Evolutionary conservation across 2,113 vertebrate species (phyloP), one percentile per base, ranked within the genome.

Genomic region (Callaeas wilsoni): DNA sequence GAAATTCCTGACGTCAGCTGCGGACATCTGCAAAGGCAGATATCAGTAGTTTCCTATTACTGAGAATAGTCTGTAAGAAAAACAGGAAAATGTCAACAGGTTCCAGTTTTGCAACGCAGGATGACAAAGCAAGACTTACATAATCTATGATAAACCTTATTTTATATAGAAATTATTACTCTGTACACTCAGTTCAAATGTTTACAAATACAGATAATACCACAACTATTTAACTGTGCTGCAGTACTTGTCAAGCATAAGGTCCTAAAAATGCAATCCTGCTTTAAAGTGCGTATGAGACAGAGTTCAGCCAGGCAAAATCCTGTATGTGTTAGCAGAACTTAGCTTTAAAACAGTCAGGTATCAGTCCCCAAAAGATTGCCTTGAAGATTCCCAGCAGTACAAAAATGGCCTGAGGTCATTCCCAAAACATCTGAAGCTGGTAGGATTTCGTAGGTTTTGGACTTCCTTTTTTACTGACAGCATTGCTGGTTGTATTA

Each of bases 11-110:
- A 87, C 84, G 90, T 96, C 91, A 96, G 89, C 75, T 71, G 80
- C 0, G 6, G 55, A 94, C 93, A 88, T 96, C 94, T 97, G 97
- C 90, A 74, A 82, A 90, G 57, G 85, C 95, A 96, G 97, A 97
- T 97, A 97, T 33, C 71, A 50, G 78, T 23, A n/a, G 70, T 78
- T 96, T 90, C 67, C 90, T 76, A 70, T 74, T 91, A 92, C 92
- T 82, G 77, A 95, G 91, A 91, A 63, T 19, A 47, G 59, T 41
- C 65, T 62, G 86, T 13, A 37, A 96, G 93, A 87, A 95, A 94
- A 96, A 84, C 94, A 95, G 63, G 47, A 93, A 86, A 96, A 74
- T 87, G 77, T 92, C 91, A 91, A 90, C 88, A 87, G 49, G 60
- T 67, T 82, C 76, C 71, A 57, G 76, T 96, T 95, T 84, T 95